Base-by-base conservation (phyloP, 2,888 invertebrate genomes). In the Trissoscelio sp. region DNA sequence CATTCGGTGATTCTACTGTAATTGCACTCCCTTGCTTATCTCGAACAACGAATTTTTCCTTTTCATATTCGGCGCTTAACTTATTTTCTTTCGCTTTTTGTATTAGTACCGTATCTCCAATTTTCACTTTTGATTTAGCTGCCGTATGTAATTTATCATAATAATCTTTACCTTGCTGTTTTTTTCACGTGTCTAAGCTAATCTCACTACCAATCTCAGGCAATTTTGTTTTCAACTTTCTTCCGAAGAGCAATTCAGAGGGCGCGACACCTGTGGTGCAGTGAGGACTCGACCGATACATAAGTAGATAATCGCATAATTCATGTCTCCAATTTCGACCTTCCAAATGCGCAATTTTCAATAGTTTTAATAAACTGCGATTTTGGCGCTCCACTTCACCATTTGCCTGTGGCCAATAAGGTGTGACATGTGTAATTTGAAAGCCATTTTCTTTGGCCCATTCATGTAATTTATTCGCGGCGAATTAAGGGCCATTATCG, bases 321-420 rank as follows among this genome's bases (percentile, higher is more conserved):
- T 24, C 46, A 18, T 4, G 28, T 42, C 7, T 67, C 83, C 85
- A 83, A 18, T 85, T 70, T 58, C 34, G 83, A 69, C 75, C 83
- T 72, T 67, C 73, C 0, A 74, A 53, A 24, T 85, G 81, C 22
- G 85, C 84, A 9, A 87, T 86, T 82, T 83, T 86, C 2, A 85
- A 60, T 9, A 85, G 62, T 73, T 87, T 88, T 16, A 67, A 24
- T 7, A 67, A 42, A 55, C 66, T 67, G 0, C 66, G 39, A 28
- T 67, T 67, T 67, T 67, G 66, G 2, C 53, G 53, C 46, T 67
- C 66, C 3, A 67, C 55, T 62, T 86, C 85, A 5, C 85, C 84
- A 42, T 86, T 85, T 53, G 81, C 79, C 70, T 85, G 84, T 7
- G 85, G 84, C 84, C 85, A 86, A 57, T 80, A 83, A 9, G 85